phyloP scores from a whole-genome alignment of 1,140 invertebrate genomes.

The Ganaspis sp. region DNA sequence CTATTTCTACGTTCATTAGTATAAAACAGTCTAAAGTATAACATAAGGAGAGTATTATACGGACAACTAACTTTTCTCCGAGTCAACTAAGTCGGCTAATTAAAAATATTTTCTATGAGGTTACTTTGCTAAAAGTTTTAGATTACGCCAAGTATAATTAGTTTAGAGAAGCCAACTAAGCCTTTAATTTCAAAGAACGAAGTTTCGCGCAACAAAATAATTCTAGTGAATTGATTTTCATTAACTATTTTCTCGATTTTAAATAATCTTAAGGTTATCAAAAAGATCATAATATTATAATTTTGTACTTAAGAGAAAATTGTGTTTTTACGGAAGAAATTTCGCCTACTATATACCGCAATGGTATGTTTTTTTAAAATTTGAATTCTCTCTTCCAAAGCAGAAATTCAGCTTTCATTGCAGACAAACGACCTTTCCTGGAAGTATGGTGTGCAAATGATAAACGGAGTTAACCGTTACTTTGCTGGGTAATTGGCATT shows the following conservation, averaged over 20 bases:
- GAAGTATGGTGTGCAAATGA: background rate
- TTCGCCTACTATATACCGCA: too few species aligned
- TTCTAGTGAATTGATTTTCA: too few species aligned
- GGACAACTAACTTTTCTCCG: background rate
- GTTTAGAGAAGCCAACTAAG: background rate
- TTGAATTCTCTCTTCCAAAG: too few species aligned
- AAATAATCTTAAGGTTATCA: too few species aligned
- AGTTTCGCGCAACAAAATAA: background rate
- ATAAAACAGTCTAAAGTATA: background rate
- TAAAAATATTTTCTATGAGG: background rate
- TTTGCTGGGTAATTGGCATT: background rate
- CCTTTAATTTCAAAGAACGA: background rate
- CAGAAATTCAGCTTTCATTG: too few species aligned
- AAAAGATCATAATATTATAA: too few species aligned
- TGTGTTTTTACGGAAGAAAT: too few species aligned
- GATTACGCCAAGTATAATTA: background rate
- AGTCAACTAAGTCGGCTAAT: conserved; percentile 4
- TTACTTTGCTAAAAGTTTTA: background rate
- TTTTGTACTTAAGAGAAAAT: too few species aligned
- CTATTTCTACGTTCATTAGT: background rate
- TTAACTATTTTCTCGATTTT: too few species aligned
- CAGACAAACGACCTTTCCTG: too few species aligned
- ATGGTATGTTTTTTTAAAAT: too few species aligned
- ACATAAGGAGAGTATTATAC: background rate
- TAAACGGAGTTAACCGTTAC: conserved; percentile 22